Evolutionary conservation across 2,797 vertebrate species (phyloP).

Genomic region (Labeo calbasu): DNA sequence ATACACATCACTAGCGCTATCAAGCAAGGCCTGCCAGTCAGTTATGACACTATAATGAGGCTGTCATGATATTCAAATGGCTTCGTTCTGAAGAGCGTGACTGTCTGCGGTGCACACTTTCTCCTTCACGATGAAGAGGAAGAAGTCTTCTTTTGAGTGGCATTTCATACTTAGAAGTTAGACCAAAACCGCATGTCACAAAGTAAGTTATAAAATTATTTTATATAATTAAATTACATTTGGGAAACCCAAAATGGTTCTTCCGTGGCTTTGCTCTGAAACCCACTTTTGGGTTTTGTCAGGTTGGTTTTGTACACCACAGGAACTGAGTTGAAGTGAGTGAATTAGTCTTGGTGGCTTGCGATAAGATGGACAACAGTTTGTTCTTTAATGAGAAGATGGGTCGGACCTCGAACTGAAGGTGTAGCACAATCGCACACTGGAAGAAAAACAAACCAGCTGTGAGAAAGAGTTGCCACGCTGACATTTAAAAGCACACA

Average conservation of each 20-base stretch:
- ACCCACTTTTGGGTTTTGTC: neutral
- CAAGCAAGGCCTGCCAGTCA: conserved; percentile 79
- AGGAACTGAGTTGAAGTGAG: neutral
- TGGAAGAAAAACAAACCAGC: conserved; percentile 43
- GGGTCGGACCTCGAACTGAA: conserved; percentile 25
- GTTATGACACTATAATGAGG: conserved; percentile 87
- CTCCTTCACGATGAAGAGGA: conserved; percentile 17
- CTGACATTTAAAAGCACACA: conserved; percentile 55
- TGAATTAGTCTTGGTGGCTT: neutral
- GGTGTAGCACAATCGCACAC: neutral
- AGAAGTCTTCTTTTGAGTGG: conserved; percentile 21
- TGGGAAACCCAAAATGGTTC: neutral
- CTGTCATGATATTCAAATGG: conserved; percentile 89
- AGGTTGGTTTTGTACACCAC: neutral
- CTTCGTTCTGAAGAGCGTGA: conserved; percentile 55
- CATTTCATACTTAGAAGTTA: neutral
- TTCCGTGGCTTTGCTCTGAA: neutral
- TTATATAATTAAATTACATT: neutral
- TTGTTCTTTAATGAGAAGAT: conserved; percentile 71
- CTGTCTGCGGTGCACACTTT: conserved; percentile 13
- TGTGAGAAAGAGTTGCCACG: conserved; percentile 42
- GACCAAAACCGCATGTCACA: neutral
- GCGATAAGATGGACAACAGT: conserved; percentile 2
- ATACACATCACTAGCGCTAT: conserved; percentile 74
- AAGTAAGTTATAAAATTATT: neutral